Conservation (phyloP, 1,140 invertebrate species). For the Frieseomelitta varia region DNA sequence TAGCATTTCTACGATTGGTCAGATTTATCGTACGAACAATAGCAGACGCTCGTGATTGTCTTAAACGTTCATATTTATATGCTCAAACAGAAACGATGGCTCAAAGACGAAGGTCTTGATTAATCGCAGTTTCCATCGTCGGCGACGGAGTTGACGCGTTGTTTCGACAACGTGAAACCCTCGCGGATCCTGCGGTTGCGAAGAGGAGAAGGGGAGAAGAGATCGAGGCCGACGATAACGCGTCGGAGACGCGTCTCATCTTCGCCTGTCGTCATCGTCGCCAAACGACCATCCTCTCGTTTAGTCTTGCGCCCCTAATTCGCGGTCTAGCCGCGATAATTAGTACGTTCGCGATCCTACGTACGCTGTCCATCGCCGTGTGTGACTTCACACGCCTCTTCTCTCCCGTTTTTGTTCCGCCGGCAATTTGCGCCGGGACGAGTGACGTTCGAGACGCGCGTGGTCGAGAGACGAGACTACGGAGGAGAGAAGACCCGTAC, state of each 20-base stretch:
- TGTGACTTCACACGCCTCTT: background rate
- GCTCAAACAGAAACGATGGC: background rate
- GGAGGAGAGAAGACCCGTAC: background rate
- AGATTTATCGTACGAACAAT: background rate
- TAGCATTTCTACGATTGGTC: slow-evolving; percentile 10
- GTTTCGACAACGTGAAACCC: slow-evolving; percentile 25
- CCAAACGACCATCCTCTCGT: slow-evolving; percentile 50
- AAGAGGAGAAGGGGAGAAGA: slow-evolving; percentile 30
- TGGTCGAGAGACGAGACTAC: background rate
- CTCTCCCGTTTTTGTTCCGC: slow-evolving; percentile 17
- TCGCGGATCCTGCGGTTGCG: slow-evolving; percentile 44
- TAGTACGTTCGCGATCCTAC: slow-evolving; percentile 54
- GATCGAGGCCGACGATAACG: slow-evolving; percentile 59
- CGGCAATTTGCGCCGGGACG: background rate
- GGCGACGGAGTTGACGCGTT: slow-evolving; percentile 9
- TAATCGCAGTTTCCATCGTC: slow-evolving; percentile 14
- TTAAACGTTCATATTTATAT: background rate
- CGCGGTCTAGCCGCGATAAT: slow-evolving; percentile 66
- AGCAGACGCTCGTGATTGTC: background rate
- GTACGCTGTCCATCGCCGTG: background rate
- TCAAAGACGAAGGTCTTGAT: background rate
- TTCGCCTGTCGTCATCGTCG: slow-evolving; percentile 32
- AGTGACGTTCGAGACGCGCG: background rate
- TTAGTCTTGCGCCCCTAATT: slow-evolving; percentile 64
- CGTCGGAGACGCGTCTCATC: slow-evolving; percentile 37